phyloP scores from a whole-genome alignment of 2,888 invertebrate genomes.

The Punctoribates punctum region DNA sequence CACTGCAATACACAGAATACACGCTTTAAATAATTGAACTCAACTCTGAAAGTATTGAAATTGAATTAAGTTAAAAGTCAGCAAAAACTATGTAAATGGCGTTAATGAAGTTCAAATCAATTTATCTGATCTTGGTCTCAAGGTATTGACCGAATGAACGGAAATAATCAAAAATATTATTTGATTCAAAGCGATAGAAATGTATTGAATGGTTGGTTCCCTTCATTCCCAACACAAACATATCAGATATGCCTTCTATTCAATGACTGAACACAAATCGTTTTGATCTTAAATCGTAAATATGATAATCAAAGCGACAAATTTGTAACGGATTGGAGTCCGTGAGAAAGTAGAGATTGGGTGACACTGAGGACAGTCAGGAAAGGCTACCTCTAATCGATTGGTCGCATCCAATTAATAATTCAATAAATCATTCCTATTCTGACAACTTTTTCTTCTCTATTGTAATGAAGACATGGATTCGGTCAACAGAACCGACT shows the following conservation, averaged over 20 bases:
- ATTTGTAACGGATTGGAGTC: slow-evolving; percentile 15
- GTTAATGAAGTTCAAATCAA: no score
- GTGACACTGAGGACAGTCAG: neutral
- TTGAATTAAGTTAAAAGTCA: no score
- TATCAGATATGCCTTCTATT: slow-evolving; percentile 2
- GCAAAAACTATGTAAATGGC: no score
- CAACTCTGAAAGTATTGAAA: no score
- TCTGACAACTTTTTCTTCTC: neutral
- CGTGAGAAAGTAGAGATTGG: neutral
- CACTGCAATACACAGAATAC: neutral
- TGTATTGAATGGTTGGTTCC: neutral
- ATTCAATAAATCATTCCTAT: slow-evolving; percentile 10
- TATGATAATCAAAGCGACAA: slow-evolving; percentile 27
- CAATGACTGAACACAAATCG: neutral
- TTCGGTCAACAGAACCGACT: neutral
- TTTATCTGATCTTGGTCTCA: no score
- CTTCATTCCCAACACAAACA: neutral
- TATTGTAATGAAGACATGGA: neutral
- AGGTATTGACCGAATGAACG: neutral
- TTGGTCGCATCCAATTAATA: slow-evolving; percentile 14
- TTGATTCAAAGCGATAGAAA: neutral
- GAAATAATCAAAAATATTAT: neutral
- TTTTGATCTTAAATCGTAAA: slow-evolving; percentile 29
- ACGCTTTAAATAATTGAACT: neutral
- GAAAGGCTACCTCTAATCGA: neutral